Conservation (phyloP, 2,113 vertebrate genomes). For the Uria aalge region DNA sequence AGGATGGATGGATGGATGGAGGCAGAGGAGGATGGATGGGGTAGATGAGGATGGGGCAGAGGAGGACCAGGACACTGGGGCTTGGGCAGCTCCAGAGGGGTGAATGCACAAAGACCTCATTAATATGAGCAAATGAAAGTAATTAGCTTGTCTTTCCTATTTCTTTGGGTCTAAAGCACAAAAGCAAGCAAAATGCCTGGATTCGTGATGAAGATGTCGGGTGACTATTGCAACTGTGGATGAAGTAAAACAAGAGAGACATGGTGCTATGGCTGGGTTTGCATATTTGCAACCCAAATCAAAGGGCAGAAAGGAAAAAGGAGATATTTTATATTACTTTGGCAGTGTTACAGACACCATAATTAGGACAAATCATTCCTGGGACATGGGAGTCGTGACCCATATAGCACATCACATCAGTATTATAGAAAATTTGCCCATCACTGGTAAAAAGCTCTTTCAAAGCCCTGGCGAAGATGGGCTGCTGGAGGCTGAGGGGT, state of each 20-base stretch:
- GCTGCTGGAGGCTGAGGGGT: neutral
- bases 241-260: neutral
- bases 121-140: neutral
- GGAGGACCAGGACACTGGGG: neutral
- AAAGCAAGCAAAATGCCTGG: neutral
- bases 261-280: rapidly evolving
- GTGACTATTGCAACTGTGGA: rapidly evolving
- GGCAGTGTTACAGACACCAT: rapidly evolving
- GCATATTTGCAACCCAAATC: neutral
- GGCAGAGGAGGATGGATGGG: neutral
- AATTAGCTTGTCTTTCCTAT: neutral
- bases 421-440: neutral
- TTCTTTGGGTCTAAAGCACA: neutral
- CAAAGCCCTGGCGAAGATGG: neutral
- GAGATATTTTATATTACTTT: too few species aligned
- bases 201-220: neutral
- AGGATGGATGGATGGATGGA: neutral
- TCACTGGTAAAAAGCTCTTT: neutral
- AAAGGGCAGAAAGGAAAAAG: neutral
- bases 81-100: neutral
- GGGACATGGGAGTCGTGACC: neutral
- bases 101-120: neutral
- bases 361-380: neutral
- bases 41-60: neutral
- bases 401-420: too few species aligned